Conservation (phyloP, 2,888 invertebrate species). For the Agrochola lota region DNA sequence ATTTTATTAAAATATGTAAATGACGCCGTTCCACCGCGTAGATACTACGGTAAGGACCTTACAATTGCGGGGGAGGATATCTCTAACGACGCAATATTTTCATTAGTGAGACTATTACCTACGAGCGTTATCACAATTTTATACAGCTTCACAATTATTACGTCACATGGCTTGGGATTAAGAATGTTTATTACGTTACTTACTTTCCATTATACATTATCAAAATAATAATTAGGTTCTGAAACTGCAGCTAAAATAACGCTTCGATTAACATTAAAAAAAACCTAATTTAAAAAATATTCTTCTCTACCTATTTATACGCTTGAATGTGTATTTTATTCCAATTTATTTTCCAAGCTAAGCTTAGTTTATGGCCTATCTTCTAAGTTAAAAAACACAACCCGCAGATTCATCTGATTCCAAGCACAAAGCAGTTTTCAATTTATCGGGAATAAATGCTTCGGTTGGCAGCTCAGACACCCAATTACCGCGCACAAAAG, state of each 20-base stretch:
- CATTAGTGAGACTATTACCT: constrained; percentile 85
- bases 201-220: constrained; percentile 18
- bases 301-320: too few relatives aligned
- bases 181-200: constrained; percentile 52
- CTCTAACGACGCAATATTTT: constrained; percentile 88
- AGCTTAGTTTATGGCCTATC: constrained; percentile 32
- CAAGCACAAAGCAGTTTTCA: constrained; percentile 89
- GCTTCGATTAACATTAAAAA: neutral
- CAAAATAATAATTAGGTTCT: constrained; percentile 11
- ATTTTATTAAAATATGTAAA: constrained; percentile 91
- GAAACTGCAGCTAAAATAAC: constrained; percentile 5
- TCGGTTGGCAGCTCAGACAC: constrained; percentile 90
- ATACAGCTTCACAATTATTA: constrained; percentile 75
- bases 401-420: constrained; percentile 85
- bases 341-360: neutral
- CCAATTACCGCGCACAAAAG: constrained; percentile 90
- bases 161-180: constrained; percentile 63
- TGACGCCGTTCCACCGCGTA: constrained; percentile 85
- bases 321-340: neutral
- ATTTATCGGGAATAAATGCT: constrained; percentile 90
- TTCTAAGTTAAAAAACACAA: constrained; percentile 74
- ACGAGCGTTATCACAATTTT: constrained; percentile 79
- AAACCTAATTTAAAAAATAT: neutral
- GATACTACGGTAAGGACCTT: constrained; percentile 86
- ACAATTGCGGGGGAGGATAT: constrained; percentile 86